Conservation (phyloP, 2,113 vertebrate species). For the Psilopogon haemacephalus region DNA sequence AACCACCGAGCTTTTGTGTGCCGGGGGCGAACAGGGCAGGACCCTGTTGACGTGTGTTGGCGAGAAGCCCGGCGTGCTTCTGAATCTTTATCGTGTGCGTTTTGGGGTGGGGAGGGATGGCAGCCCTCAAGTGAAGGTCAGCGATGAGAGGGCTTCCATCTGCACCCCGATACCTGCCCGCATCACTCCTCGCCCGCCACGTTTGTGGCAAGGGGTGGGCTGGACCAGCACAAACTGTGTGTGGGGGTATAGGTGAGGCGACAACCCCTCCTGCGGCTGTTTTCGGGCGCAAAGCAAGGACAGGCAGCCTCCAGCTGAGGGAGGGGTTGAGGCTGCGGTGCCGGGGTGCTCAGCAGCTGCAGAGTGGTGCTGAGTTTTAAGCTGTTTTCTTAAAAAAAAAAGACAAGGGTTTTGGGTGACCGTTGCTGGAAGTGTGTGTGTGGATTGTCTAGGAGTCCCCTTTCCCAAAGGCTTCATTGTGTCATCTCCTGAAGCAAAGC, state of each 20-base stretch:
- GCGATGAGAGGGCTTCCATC: slow-evolving; percentile 1
- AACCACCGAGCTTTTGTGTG: neutral
- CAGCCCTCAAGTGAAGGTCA: slow-evolving; percentile 3
- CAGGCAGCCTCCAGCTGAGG: neutral
- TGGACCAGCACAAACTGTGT: neutral
- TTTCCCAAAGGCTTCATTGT: neutral
- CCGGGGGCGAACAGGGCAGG: slow-evolving; percentile 70
- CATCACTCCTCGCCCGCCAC: neutral
- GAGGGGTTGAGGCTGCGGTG: neutral
- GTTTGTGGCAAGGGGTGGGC: neutral
- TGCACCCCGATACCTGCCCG: neutral
- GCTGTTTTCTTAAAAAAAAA: neutral
- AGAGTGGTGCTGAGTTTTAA: slow-evolving; percentile 52
- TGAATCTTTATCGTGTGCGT: neutral
- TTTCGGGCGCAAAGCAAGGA: slow-evolving; percentile 23
- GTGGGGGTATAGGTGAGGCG: neutral
- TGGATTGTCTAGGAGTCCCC: neutral
- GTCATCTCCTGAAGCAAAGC: slow-evolving; percentile 21
- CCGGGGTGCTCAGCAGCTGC: neutral
- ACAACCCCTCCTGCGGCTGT: neutral
- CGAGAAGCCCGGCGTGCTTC: neutral
- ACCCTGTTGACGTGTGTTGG: slow-evolving; percentile 64
- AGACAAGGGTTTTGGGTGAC: neutral
- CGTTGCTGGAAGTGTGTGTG: neutral
- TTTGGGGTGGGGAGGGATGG: neutral